phyloP scores from a whole-genome alignment of 2,797 vertebrate genomes.

The Bradypodion pumilum region DNA sequence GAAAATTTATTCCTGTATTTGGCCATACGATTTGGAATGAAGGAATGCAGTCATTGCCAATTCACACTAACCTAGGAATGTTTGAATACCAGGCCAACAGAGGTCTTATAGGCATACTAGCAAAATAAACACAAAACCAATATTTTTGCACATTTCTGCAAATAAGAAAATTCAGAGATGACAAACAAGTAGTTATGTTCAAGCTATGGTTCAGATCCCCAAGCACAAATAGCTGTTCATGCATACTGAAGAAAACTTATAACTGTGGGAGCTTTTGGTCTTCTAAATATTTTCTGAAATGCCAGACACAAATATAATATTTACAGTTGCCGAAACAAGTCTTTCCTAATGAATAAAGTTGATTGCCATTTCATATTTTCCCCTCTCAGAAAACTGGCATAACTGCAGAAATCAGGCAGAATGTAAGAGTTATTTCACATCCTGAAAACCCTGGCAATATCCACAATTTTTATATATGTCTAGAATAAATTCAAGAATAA shows the following conservation, averaged over 20 bases:
- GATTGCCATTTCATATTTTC: slow-evolving; percentile 19
- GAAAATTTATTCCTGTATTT: not conserved
- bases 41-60: not conserved
- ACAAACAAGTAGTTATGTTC: slow-evolving; percentile 12
- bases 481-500: not conserved
- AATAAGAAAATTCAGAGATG: slow-evolving; percentile 18
- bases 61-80: not conserved
- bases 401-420: slow-evolving; percentile 18
- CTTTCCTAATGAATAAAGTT: slow-evolving; percentile 35
- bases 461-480: slow-evolving; percentile 31
- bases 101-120: not conserved
- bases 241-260: slow-evolving; percentile 20
- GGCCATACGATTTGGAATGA: not conserved
- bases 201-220: slow-evolving; percentile 46
- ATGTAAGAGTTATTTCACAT: slow-evolving; percentile 17
- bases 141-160: slow-evolving; percentile 27
- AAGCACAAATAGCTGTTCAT: slow-evolving; percentile 32
- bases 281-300: slow-evolving; percentile 37
- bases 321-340: slow-evolving; percentile 2
- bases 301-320: slow-evolving; percentile 16
- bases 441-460: slow-evolving; percentile 41
- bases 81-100: not conserved
- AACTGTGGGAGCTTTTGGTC: not conserved
- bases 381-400: not conserved
- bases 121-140: not conserved